Evolutionary conservation across 2,888 invertebrate species (phyloP).

Genomic region (Oasisia sp.): DNA sequence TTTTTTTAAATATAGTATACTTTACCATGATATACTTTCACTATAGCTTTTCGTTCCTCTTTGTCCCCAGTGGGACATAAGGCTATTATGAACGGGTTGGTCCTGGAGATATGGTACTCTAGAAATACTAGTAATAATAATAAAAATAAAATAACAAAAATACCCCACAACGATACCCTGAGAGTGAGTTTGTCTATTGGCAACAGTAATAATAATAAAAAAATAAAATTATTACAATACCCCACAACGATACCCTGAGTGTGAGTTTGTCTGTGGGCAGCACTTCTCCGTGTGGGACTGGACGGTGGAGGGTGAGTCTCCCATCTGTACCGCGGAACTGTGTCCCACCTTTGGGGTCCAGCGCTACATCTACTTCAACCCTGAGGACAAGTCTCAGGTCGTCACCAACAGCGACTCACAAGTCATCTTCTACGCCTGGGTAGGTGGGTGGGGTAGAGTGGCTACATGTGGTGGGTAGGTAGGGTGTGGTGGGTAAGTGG

Average conservation of each 20-base stretch:
- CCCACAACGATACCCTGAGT: background rate
- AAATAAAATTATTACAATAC: too few species aligned
- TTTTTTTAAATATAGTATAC: too few species aligned
- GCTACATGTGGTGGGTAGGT: too few species aligned
- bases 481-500: too few species aligned
- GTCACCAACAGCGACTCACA: conserved; percentile 65
- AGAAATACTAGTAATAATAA: too few species aligned
- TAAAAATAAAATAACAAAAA: too few species aligned
- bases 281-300: conserved; percentile 64
- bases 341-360: conserved; percentile 39
- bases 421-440: conserved; percentile 65
- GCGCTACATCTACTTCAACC: conserved; percentile 62
- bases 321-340: conserved; percentile 49
- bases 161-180: too few species aligned
- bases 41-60: too few species aligned
- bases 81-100: too few species aligned
- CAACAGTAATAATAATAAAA: background rate
- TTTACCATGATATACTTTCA: too few species aligned
- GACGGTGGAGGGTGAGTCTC: conserved; percentile 64
- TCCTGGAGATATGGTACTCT: too few species aligned
- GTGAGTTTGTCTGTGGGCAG: background rate
- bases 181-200: background rate
- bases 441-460: conserved; percentile 39
- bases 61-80: too few species aligned
- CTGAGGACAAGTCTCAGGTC: conserved; percentile 60